Base-by-base conservation (phyloP, 2,113 vertebrate species). In the Murina feae region DNA sequence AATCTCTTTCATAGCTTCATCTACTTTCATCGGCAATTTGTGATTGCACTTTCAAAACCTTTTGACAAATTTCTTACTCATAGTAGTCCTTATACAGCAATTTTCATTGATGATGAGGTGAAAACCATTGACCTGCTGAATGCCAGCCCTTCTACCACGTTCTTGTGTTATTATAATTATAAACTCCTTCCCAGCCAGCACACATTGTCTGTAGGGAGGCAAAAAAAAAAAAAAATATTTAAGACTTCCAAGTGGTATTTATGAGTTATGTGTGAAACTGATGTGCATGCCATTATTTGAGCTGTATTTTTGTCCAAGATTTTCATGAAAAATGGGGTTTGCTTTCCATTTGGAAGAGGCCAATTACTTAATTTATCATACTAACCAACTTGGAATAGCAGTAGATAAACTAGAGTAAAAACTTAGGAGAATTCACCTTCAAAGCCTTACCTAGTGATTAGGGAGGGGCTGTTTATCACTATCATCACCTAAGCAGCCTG, bases 1-100 rank as follows among this genome's bases (percentile, higher is more conserved):
- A 97, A 98, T 97, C 78, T 75, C 79, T 93, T 97, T 78, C 91
- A 95, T 65, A 94, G 86, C 55, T 95, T 96, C 89, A 81, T 93
- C 90, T 82, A 96, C 85, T 97, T 95, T 97, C 94, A 95, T 96
- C 68, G 32, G 90, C 81, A 96, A 95, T 91, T 95, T 96, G 85
- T 60, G 93, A 95, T 87, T 91, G 84, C 55, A 30, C 89, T 78
- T 94, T 97, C 91, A 87, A 96, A 96, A 72, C 74, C 92, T 90
- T 91, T 88, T 74, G 87, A 96, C 80, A 92, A 37, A 92, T 95
- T 89, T 94, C 71, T 96, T 92, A 79, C 90, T 89, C 91, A 66
- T 37, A 65, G 39, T 85, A 91, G 37, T 90, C 69, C 37, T 95
- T n/a, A 16, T 55, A 42, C 25, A 92, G 82, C 63, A 94, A 79